Base-by-base conservation (phyloP, 2,797 vertebrate genomes). In the Acrossocheilus wenchowensis region DNA sequence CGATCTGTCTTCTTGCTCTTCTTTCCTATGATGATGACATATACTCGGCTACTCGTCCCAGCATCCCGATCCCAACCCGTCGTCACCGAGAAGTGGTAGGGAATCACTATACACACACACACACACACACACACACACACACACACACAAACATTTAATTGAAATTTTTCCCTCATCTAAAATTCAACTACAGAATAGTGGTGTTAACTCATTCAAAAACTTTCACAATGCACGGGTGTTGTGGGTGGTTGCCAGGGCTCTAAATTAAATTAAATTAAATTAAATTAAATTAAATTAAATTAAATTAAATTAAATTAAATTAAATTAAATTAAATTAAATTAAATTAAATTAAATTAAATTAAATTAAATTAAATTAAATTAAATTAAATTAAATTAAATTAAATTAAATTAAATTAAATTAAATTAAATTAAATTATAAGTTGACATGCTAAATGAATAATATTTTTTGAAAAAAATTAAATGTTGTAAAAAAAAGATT, bases 21-120 rank as follows among this genome's bases (percentile, higher is more conserved):
- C 17, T 95, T 93, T 17, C 98, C 98, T 8, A 95, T 93, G 69
- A 99, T 96, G 90, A 99, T 95, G 88, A 99, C 84, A 74, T 94
- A 99, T 8, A 96, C 97, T 2, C 97, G 94, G 93, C 98, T 99
- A 90, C 96, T 94, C 0, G 98, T 99, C 93, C 95, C 95, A 0
- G 97, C 97, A 0, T 98, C 98, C 0, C 92, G 93, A 43, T 99
- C 97, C 1, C 92, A 93, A 21, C 98, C 97, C 0, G 98, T 99
- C 1, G 94, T 95, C 90, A 99, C 82, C 0, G 94, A 95, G 91
- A 99, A 89, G 82, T 99, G 97, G 92, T 98, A 99, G 0, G 98
- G 98, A 89, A 99, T 98, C 87, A 96, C 98, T 99, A 94, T 21
- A 92, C 86, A 82, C 66, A 85, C 23, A 85, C 43, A 85, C 39